phyloP scores from a whole-genome alignment of 2,797 vertebrate genomes.

The Atherinosoma microstoma region DNA sequence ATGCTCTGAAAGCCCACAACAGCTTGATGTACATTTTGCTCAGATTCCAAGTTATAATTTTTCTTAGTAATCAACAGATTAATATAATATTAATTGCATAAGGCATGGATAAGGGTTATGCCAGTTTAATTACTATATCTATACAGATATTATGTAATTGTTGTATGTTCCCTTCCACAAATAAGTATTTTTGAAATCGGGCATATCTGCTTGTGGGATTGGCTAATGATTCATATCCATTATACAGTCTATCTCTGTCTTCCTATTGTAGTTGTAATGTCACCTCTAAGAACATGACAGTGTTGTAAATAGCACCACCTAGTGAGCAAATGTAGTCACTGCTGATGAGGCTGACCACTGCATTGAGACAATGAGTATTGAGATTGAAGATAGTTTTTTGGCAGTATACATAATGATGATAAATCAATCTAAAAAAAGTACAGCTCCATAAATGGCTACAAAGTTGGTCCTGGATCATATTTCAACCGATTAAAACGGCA shows the following conservation, averaged over 20 bases:
- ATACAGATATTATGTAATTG: slow-evolving; percentile 18
- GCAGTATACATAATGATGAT: background rate
- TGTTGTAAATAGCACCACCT: slow-evolving; percentile 80
- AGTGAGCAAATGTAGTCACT: slow-evolving; percentile 58
- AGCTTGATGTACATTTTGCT: slow-evolving; percentile 1
- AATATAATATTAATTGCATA: slow-evolving; percentile 11
- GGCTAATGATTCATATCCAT: slow-evolving; percentile 23
- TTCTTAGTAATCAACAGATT: slow-evolving; percentile 5
- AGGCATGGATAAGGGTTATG: background rate
- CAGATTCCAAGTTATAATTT: background rate
- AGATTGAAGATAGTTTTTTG: background rate
- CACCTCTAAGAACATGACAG: slow-evolving; percentile 29
- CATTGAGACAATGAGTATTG: background rate
- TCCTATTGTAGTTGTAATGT: slow-evolving; percentile 22
- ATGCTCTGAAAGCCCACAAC: slow-evolving; percentile 21
- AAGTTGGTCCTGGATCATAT: background rate
- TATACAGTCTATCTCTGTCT: slow-evolving; percentile 24
- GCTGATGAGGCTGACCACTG: slow-evolving; percentile 17
- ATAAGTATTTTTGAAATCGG: slow-evolving; percentile 9
- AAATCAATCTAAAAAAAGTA: background rate
- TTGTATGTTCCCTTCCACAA: slow-evolving; percentile 8
- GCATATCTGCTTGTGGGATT: slow-evolving; percentile 17
- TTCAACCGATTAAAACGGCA: background rate
- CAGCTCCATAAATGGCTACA: background rate
- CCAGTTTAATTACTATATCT: slow-evolving; percentile 7